Base-by-base conservation (phyloP, 2,888 invertebrate species). In the Plutella xylostella region DNA sequence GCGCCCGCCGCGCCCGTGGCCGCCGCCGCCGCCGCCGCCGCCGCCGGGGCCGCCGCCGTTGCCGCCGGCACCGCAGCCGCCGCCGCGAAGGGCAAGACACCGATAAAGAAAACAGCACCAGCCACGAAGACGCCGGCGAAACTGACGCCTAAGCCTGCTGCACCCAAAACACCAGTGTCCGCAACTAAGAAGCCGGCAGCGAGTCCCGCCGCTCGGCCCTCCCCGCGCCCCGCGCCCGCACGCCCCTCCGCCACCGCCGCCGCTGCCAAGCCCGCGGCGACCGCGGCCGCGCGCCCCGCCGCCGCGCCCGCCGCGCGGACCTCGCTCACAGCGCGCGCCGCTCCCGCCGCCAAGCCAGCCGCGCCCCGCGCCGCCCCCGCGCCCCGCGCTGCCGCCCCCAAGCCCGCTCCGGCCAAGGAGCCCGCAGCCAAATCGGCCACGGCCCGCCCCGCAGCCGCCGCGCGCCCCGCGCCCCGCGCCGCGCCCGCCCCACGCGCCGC, bases 41-140 rank as follows among this genome's bases (percentile, higher is more conserved):
- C 63, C 15, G 61, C 60, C 12, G 61, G 63, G 15, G 67, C 62
- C 15, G 59, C 61, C n/a, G 61, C 61, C 35, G 68, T 68, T 42
- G 61, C 65, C 34, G 64, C 68, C 7, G 66, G 58, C n/a, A 61
- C 55, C 28, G 62, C 55, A 0, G 61, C 55, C 20, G 64, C 57
- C 9, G 63, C 54, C 2, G 61, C 51, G 0, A 65, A 44, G 15
- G 17, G 47, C 2, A 48, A 54, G 2, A 61, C 59, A 4, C 61
- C 60, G 9, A 63, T 56, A n/a, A 51, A 49, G 33, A 52, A 49
- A 45, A 58, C 17, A 56, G 57, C 34, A 48, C 54, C 17, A 45
- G 46, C 62, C 4, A 7, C 56, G 19, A 57, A 60, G 48, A 46
- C 66, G 42, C 59, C 41, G 14, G 56, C 7, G 60, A 62, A 44